Conservation (phyloP, 2,888 invertebrate genomes). For the Antheraea assamensis region DNA sequence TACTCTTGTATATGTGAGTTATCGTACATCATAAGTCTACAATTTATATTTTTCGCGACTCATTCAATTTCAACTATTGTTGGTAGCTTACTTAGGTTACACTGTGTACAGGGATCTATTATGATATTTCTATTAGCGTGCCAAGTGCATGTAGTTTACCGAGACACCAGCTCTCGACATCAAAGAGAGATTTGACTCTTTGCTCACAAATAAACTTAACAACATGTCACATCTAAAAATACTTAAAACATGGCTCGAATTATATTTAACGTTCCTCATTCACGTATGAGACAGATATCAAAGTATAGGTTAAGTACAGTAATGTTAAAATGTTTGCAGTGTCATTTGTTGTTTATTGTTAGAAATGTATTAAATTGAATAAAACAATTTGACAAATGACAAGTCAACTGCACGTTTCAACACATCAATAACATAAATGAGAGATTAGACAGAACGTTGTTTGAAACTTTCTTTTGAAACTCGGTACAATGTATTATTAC, state of each 20-base stretch:
- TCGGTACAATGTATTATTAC: neutral
- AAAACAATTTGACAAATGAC: neutral
- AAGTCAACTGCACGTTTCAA: neutral
- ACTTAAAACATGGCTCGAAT: neutral
- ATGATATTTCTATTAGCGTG: neutral
- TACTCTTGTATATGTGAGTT: neutral
- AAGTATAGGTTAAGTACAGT: neutral
- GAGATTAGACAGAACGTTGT: neutral
- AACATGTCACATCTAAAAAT: neutral
- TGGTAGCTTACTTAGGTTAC: neutral
- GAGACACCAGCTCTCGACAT: neutral
- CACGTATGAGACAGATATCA: neutral
- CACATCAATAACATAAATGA: neutral
- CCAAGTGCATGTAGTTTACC: neutral
- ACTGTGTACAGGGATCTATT: neutral
- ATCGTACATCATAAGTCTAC: conserved; percentile 5
- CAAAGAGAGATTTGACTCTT: neutral
- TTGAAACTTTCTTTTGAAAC: neutral
- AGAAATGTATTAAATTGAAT: neutral
- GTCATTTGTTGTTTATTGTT: neutral
- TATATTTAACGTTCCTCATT: neutral
- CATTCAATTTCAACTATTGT: neutral
- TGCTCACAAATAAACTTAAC: conserved; percentile 6
- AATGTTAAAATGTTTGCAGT: neutral
- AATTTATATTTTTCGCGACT: neutral